These are phyloP conservation scores for Dendrocopos noguchii DNA, from an alignment of 2,113 vertebrate genomes.

Conservation along the genomic window DNA sequence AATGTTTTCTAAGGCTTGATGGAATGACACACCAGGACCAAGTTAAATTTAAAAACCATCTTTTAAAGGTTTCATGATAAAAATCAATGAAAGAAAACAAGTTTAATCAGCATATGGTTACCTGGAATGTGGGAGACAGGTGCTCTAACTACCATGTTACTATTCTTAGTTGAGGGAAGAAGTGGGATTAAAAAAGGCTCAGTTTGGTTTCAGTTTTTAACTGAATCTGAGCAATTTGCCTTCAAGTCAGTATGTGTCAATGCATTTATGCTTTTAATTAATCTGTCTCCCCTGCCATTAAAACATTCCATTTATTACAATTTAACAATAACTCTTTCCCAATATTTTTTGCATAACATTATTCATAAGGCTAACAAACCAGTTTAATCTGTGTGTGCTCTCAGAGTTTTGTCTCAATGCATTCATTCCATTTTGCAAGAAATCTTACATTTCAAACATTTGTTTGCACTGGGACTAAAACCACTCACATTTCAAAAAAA, in stretches of 20 bases:
- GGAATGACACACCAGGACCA: not conserved
- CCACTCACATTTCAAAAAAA: not conserved
- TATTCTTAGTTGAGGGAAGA: rapidly evolving
- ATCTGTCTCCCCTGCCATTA: not conserved
- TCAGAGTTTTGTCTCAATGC: not conserved
- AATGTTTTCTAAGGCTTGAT: not conserved
- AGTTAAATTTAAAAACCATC: not conserved
- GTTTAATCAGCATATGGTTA: not conserved
- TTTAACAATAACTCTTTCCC: not conserved
- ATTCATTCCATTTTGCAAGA: not conserved
- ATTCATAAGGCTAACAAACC: not conserved
- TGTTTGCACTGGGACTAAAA: not conserved
- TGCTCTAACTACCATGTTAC: rapidly evolving
- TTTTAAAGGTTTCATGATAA: not conserved
- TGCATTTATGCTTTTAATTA: not conserved
- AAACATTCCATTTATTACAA: not conserved
- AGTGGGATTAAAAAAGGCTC: not conserved
- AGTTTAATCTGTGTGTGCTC: not conserved
- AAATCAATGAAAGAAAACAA: not conserved
- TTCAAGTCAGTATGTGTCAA: not conserved
- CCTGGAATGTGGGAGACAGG: not conserved
- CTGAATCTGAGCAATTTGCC: not conserved
- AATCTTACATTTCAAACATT: not conserved
- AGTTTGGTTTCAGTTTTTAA: not conserved
- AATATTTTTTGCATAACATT: not conserved